These are phyloP conservation scores for Radopholus similis DNA, from an alignment of 1,140 invertebrate species.

Conservation along the genomic window DNA sequence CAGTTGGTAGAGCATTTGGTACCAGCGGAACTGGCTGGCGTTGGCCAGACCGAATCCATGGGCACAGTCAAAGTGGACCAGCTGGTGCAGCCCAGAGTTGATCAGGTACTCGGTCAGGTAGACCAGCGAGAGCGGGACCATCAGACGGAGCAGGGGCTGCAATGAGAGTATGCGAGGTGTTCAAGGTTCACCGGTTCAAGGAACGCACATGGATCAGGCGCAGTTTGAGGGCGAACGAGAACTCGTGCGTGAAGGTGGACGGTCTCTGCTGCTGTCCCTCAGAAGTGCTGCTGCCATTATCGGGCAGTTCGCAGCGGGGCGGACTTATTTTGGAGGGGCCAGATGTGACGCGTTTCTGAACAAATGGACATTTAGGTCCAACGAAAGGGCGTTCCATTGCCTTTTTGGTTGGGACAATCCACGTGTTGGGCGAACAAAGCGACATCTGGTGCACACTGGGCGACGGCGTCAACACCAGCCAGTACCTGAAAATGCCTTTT, in stretches of 20 bases:
- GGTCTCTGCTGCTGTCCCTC: slow-evolving; percentile 2
- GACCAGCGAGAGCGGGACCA: slow-evolving; percentile 75
- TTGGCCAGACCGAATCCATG: slow-evolving; percentile 35
- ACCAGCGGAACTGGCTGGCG: slow-evolving; percentile 73
- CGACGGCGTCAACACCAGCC: slow-evolving; percentile 28
- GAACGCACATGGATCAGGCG: slow-evolving; percentile 3
- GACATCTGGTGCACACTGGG: slow-evolving; percentile 20
- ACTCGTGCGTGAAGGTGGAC: neutral
- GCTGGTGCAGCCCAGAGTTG: slow-evolving; percentile 72
- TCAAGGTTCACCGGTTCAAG: slow-evolving; percentile 1
- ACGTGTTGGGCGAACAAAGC: slow-evolving; percentile 24
- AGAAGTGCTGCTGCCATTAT: neutral
- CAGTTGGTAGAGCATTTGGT: slow-evolving; percentile 78
- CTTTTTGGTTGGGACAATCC: slow-evolving; percentile 34
- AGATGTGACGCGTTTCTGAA: too few relatives aligned
- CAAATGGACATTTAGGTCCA: neutral
- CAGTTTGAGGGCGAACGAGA: slow-evolving; percentile 9
- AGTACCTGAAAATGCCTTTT: slow-evolving; percentile 32
- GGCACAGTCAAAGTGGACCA: slow-evolving; percentile 40
- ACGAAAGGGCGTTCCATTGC: neutral
- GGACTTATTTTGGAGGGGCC: too few relatives aligned
- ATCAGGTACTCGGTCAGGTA: slow-evolving; percentile 86
- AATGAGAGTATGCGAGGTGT: neutral
- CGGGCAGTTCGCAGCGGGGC: neutral
- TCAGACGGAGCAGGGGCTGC: slow-evolving; percentile 69